Base-by-base conservation (phyloP, 2,888 invertebrate genomes). In the Clostera curtula region DNA sequence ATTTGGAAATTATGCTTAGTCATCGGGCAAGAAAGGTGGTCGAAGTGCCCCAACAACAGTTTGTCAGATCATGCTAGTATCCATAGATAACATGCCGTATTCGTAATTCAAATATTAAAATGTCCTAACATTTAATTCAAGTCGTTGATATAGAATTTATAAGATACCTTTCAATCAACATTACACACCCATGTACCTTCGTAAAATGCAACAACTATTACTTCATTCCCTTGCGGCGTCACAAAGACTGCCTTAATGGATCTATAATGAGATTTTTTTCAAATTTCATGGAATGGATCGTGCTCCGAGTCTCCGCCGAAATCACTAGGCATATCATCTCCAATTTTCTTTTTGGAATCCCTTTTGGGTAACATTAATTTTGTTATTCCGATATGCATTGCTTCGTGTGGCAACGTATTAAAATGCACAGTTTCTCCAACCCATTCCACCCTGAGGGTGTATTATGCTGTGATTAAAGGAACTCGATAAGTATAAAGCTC, bases 211-310 rank as follows among this genome's bases (percentile, higher is more conserved):
- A 31, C 27, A n/a, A 27, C n/a, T n/a, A n/a, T n/a, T n/a, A n/a
- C n/a, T n/a, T 21, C 6, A 1, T 8, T 18, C 14, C 24, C 24
- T 31, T 19, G 14, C 25, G 22, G 24, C 15, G 22, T 26, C 16
- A 25, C 33, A 38, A 49, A 45, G 34, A 31, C 24, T 29, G 26
- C 27, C 29, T 29, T 54, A 51, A 60, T 53, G 43, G 29, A 38
- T 44, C 33, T 47, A 46, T 54, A 51, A 60, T 56, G 49, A 50
- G 43, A 33, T 46, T 52, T 55, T 45, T 50, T 49, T 48, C 37
- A 25, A 40, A 40, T 42, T 44, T 41, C 46, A 37, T 42, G 43
- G 36, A 49, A 49, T 19, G 37, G 16, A 15, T 21, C 15, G 30
- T 8, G 18, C 15, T 37, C 20, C 14, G 16, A 29, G 28, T 26